Base-by-base conservation (phyloP, 2,888 invertebrate species). In the Caenorhabditis becei region DNA sequence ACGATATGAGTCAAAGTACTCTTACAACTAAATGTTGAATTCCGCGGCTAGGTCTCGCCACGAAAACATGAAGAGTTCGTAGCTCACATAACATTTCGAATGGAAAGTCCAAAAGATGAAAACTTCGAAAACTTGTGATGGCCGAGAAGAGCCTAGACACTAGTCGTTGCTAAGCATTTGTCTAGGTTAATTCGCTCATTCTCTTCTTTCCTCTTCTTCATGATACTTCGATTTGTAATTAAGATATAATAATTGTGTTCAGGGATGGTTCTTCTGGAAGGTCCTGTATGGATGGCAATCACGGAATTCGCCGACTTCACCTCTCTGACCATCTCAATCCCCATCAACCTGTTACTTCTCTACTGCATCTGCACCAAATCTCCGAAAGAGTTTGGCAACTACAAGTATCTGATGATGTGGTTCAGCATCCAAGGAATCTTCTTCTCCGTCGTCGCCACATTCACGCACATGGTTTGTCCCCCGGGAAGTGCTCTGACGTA, bases 361-460 rank as follows among this genome's bases (percentile, higher is more conserved):
- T 77, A 51, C 41, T 77, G 77, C 49, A 77, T 77, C 23, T 2
- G 24, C 3, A 65, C 14, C 20, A 70, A 70, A 24, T 77, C 77
- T 5, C 63, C 51, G 7, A 56, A 51, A 70, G 20, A 35, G 4
- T 61, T 77, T 23, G 77, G 70, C 0, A 20, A 26, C 14, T 77
- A 77, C 24, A 77, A 63, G n/a, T 24, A 58, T 18, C 28, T 70
- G 10, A 69, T 77, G 70, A 37, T 49, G 10, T 69, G 58, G 56
- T 77, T 77, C 37, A 41, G 56, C n/a, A 11, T 47, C 14, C 69
- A 77, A 28, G 63, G 77, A 24, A 77, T 77, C 11, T 58, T 65
- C 23, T 77, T 77, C 58, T 63, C 77, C 4, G n/a, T 63, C 7
- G n/a, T 65, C 2, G 77, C 77, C 16, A 4, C 65, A 16, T 26